phyloP scores from a whole-genome alignment of 2,113 vertebrate species.

The Corvus hawaiiensis region DNA sequence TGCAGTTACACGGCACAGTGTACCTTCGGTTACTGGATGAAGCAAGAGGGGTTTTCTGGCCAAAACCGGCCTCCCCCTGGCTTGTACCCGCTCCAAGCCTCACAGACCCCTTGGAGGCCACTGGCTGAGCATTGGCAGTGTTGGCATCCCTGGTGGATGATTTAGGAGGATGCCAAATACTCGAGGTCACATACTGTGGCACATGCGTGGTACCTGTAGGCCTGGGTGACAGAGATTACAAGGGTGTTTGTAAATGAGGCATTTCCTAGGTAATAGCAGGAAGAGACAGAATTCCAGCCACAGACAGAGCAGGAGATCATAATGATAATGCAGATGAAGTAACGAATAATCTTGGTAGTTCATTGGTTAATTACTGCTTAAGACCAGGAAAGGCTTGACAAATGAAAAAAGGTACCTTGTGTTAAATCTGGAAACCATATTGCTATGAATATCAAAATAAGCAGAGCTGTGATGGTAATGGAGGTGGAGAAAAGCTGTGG shows the following conservation, averaged over 20 bases:
- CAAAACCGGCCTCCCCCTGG: conserved; percentile 46
- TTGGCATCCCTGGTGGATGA: conserved; percentile 41
- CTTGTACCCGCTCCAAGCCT: conserved; percentile 53
- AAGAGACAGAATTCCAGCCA: neutral
- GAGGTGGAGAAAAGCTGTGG: neutral
- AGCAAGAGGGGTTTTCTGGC: conserved; percentile 59
- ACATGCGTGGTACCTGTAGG: conserved; percentile 27
- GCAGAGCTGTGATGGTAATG: neutral
- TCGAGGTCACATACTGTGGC: conserved; percentile 52
- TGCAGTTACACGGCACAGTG: conserved; percentile 20
- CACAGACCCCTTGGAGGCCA: conserved; percentile 57
- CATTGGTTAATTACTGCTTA: neutral
- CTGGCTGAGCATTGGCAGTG: conserved; percentile 49
- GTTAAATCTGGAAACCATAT: neutral
- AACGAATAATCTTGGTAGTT: neutral
- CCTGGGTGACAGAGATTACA: conserved; percentile 68
- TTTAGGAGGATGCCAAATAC: conserved; percentile 64
- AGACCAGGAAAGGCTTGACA: neutral
- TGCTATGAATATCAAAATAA: neutral
- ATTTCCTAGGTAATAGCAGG: neutral
- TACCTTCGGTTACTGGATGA: conserved; percentile 65
- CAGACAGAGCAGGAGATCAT: neutral
- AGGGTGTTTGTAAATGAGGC: neutral
- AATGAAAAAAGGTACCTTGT: neutral
- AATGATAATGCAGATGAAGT: neutral